Percentiles rank a stretch among this genome's conserved stretches.
Conservation (phyloP, 2,113 vertebrate species). For the Indicator indicator region DNA sequence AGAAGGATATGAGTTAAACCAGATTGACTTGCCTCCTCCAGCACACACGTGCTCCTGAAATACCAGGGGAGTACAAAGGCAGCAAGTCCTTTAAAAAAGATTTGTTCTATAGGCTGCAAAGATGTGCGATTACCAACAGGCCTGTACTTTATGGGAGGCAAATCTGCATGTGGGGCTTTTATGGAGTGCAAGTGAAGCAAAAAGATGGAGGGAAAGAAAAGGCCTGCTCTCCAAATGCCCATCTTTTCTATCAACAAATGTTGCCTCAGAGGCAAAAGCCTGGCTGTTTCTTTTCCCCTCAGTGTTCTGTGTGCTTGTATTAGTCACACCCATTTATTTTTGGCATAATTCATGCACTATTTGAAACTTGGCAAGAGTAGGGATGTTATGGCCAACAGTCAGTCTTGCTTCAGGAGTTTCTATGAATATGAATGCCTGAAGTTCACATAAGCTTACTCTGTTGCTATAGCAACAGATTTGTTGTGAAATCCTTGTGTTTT, state of each 20-base stretch:
- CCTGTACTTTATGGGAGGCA: conserved; percentile 72
- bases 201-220: conserved; percentile 40
- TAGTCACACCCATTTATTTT: conserved; percentile 84
- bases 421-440: conserved; percentile 80
- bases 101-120: conserved; percentile 69
- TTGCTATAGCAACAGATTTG: conserved; percentile 78
- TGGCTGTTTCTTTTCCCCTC: conserved; percentile 60
- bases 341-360: conserved; percentile 78
- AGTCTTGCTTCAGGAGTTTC: conserved; percentile 82
- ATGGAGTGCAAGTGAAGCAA: conserved; percentile 75
- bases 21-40: conserved; percentile 58
- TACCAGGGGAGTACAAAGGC: conserved; percentile 71
- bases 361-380: conserved; percentile 79
- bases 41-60: conserved; percentile 59
- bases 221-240: conserved; percentile 62
- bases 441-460: conserved; percentile 79
- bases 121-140: conserved; percentile 72
- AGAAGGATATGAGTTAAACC: conserved; percentile 67
- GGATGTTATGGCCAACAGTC: conserved; percentile 78
- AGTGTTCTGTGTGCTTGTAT: conserved; percentile 76
- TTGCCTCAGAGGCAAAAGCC: conserved; percentile 72
- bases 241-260: conserved; percentile 73
- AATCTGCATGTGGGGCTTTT: conserved; percentile 70
- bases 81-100: conserved; percentile 71
- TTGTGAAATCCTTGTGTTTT: conserved; percentile 77